Conservation (phyloP, 2,888 invertebrate species). For the Coenonympha glycerion region DNA sequence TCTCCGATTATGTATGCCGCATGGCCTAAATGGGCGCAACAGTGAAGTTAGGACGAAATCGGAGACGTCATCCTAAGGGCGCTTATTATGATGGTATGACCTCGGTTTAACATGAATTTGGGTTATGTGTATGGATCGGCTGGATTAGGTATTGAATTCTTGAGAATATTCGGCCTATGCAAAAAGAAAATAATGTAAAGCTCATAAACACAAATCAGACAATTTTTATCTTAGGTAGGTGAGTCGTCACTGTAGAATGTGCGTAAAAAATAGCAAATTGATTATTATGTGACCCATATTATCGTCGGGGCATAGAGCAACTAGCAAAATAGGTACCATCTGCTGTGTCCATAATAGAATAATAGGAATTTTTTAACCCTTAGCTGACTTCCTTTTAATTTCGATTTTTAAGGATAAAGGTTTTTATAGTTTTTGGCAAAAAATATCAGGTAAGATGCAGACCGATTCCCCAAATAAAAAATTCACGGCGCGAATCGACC, state of each 20-base stretch:
- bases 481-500: slow-evolving; percentile 55
- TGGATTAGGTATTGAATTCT: too few species aligned
- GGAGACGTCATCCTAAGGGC: too few species aligned
- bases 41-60: too few species aligned
- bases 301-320: slow-evolving; percentile 59
- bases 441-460: slow-evolving; percentile 54
- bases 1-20: too few species aligned
- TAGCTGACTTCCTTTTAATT: slow-evolving; percentile 65
- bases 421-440: slow-evolving; percentile 55
- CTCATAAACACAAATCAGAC: too few species aligned
- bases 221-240: too few species aligned
- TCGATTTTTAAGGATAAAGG: slow-evolving; percentile 53
- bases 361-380: slow-evolving; percentile 63
- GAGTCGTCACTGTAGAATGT: background rate
- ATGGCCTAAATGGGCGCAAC: too few species aligned
- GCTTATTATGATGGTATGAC: too few species aligned
- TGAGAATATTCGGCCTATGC: too few species aligned
- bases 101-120: too few species aligned
- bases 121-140: too few species aligned
- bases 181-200: too few species aligned
- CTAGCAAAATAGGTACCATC: slow-evolving; percentile 56
- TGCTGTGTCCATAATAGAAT: slow-evolving; percentile 49
- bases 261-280: background rate
- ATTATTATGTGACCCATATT: slow-evolving; percentile 49
- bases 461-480: slow-evolving; percentile 42